phyloP scores from a whole-genome alignment of 1,140 invertebrate species.

The Lutraria rhynchaena region DNA sequence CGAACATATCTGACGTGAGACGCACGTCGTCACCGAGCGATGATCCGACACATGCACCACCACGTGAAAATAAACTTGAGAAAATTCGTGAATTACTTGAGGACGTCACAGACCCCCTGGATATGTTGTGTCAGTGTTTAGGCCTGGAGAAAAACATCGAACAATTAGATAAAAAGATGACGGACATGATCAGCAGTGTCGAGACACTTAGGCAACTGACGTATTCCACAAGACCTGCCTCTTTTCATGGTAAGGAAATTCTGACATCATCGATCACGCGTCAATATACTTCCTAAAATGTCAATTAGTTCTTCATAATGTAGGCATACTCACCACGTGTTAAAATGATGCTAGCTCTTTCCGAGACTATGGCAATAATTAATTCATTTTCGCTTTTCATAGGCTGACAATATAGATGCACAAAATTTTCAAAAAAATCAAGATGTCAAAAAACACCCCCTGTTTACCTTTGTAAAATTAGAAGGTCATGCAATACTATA shows the following conservation, averaged over 20 bases:
- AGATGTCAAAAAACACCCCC: no score
- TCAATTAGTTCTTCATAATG: no score
- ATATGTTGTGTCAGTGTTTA: slow-evolving; percentile 45
- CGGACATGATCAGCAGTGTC: slow-evolving; percentile 17
- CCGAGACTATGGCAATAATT: no score
- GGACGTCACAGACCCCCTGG: slow-evolving; percentile 4
- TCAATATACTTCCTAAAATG: no score
- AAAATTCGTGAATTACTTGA: slow-evolving; percentile 25
- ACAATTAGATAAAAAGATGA: slow-evolving; percentile 47
- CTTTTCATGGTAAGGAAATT: background rate
- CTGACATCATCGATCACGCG: no score
- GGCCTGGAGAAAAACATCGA: slow-evolving; percentile 19
- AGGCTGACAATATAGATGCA: no score
- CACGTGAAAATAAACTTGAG: slow-evolving; percentile 12
- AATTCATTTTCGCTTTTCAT: no score
- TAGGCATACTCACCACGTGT: no score
- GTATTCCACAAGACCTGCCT: background rate
- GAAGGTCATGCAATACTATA: no score
- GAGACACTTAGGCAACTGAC: slow-evolving; percentile 28
- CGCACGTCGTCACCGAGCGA: background rate
- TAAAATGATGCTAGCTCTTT: no score
- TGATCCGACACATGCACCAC: background rate
- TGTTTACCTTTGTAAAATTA: no score
- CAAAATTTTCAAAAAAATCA: no score
- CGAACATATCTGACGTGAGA: background rate